These are phyloP conservation scores for Blomia tropicalis DNA, from an alignment of 2,888 invertebrate species.

Conservation along the genomic window DNA sequence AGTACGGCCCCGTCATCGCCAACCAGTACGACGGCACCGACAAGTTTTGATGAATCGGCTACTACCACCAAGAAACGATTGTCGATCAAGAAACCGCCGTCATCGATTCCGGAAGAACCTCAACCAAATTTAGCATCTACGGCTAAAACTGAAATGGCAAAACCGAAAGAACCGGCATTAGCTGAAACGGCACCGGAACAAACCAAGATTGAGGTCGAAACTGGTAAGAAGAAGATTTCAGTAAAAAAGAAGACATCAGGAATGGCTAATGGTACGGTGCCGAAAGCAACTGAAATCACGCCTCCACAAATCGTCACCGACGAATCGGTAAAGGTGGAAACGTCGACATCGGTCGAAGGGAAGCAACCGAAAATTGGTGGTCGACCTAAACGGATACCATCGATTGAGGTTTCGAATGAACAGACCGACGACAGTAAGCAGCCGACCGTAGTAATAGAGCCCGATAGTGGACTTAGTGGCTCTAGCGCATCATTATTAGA, in stretches of 20 bases:
- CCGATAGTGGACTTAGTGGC: slow-evolving; percentile 1
- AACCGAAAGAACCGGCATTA: background rate
- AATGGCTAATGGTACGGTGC: background rate
- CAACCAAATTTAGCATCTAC: background rate
- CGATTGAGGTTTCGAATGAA: background rate
- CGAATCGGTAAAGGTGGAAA: background rate
- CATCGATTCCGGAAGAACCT: background rate
- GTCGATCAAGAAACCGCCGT: slow-evolving; percentile 19
- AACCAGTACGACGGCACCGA: slow-evolving; percentile 3
- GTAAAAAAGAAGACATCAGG: slow-evolving; percentile 17
- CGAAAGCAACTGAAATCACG: too few species aligned
- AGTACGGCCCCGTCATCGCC: slow-evolving; percentile 3
- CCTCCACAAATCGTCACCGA: background rate
- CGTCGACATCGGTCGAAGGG: background rate
- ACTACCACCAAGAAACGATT: slow-evolving; percentile 4
- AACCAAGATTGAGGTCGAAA: background rate
- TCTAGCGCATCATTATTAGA: background rate
- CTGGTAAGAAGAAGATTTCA: slow-evolving; percentile 7
- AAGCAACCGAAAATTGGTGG: background rate
- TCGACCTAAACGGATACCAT: slow-evolving; percentile 1
- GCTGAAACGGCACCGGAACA: background rate
- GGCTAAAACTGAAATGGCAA: background rate
- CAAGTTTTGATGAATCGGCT: background rate
- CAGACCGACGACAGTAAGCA: slow-evolving; percentile 6
- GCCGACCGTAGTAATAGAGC: slow-evolving; percentile 18